Percentiles rank a stretch among this genome's conserved stretches.
Conservation (phyloP, 2,113 vertebrate genomes). For the Corythaeola cristata region DNA sequence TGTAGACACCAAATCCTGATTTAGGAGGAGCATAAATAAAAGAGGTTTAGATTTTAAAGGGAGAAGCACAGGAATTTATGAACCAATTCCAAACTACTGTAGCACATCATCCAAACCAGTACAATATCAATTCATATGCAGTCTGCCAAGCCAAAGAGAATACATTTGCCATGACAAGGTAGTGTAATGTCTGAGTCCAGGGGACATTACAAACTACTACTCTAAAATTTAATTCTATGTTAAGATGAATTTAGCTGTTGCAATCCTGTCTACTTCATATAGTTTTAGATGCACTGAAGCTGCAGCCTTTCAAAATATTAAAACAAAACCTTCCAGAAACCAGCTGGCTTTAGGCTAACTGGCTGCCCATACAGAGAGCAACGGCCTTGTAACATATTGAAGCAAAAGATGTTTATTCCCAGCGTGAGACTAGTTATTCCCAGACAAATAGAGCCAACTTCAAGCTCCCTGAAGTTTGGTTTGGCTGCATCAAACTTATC, state of each 20-base stretch:
- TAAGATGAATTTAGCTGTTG: not conserved
- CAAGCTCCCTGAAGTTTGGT: not conserved
- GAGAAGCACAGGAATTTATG: not conserved
- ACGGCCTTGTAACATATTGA: not conserved
- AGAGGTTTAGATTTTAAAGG: not conserved
- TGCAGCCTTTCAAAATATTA: not conserved
- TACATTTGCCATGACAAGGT: not conserved
- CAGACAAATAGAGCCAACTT: not conserved
- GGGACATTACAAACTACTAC: not conserved
- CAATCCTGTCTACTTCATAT: not conserved
- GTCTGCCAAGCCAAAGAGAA: slow-evolving; percentile 30
- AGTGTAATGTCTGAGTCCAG: not conserved
- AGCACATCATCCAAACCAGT: not conserved
- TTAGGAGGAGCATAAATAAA: slow-evolving; percentile 41
- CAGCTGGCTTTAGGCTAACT: not conserved
- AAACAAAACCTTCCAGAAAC: not conserved
- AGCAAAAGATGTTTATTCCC: not conserved
- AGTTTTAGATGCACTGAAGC: not conserved
- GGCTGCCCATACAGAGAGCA: not conserved
- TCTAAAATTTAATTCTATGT: not conserved
- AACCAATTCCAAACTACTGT: not conserved
- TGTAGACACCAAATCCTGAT: slow-evolving; percentile 77
- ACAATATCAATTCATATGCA: not conserved
- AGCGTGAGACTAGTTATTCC: not conserved
- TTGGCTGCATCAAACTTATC: not conserved